phyloP scores from a whole-genome alignment of 1,140 invertebrate genomes.

The Macrotrachela quadricornifera region DNA sequence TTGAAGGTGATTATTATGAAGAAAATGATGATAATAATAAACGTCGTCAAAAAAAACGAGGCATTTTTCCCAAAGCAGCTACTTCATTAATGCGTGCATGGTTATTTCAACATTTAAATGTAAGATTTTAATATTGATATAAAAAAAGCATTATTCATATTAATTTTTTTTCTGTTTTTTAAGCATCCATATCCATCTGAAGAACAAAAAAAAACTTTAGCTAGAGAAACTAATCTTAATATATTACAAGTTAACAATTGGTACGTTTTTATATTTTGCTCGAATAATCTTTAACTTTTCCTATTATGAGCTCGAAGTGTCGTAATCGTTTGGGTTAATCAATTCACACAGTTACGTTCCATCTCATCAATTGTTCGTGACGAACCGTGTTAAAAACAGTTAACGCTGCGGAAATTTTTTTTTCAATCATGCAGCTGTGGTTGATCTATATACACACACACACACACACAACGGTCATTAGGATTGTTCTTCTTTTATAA shows the following conservation, averaged over 20 bases:
- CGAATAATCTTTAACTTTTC: too few relatives aligned
- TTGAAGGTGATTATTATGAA: slow-evolving; percentile 1
- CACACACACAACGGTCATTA: too few relatives aligned
- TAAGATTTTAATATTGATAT: slow-evolving; percentile 37
- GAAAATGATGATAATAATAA: not conserved
- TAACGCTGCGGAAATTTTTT: too few relatives aligned
- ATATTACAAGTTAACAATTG: slow-evolving; percentile 10
- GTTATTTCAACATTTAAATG: slow-evolving; percentile 65
- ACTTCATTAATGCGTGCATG: slow-evolving; percentile 64
- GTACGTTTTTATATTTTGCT: too few relatives aligned
- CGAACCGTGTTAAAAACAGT: too few relatives aligned
- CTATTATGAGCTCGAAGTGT: not conserved
- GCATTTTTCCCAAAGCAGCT: slow-evolving; percentile 58
- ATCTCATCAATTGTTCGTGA: too few relatives aligned
- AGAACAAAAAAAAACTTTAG: slow-evolving; percentile 10
- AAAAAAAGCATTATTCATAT: too few relatives aligned
- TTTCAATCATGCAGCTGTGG: too few relatives aligned
- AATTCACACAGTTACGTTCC: too few relatives aligned
- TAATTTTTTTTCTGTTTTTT: not conserved
- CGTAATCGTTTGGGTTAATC: too few relatives aligned
- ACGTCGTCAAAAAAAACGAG: slow-evolving; percentile 13
- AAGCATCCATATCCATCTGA: slow-evolving; percentile 11
- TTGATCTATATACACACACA: slow-evolving; percentile 11
- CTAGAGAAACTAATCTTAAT: slow-evolving; percentile 5
- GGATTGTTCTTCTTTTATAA: too few relatives aligned